Base-by-base conservation (phyloP, 2,797 vertebrate species). In the Cephalopachus bancanus region DNA sequence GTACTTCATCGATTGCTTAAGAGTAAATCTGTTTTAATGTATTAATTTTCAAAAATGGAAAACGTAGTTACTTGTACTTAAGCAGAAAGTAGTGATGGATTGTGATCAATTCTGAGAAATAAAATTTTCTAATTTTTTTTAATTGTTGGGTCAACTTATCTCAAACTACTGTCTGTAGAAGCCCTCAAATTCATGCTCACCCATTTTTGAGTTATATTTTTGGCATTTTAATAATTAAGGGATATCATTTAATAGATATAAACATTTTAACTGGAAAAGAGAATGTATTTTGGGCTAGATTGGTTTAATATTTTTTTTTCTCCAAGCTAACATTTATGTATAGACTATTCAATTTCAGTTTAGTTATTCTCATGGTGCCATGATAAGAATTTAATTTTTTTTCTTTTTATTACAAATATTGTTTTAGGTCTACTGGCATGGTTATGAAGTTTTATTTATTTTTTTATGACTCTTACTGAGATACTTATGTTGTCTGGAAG, bases 1-100 rank as follows among this genome's bases (percentile, higher is more conserved):
- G 9, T 19, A 90, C 11, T 72, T 55, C 69, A 72, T 78, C 84
- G 22, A 88, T 75, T 79, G 76, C 22, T 95, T 93, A 95, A 86
- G 62, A 62, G 79, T n/a, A 96, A 95, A 67, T 75, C 22, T 80
- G 19, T 75, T 95, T 92, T 65, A 5, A 86, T 87, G 91, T 83
- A 81, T 90, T 92, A 84, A 22, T 93, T 95, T 93, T 78, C 80
- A 91, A 93, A n/a, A 86, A 81, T 74, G 44, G 49, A 90, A 83
- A 85, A 92, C 93, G 5, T 59, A 94, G 3, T 55, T 92, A 3
- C n/a, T 91, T 79, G 33, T 17, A 15, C 3, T 76, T 78, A 74
- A 69, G 81, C 91, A 72, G 28, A 83, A 80, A 86, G 22, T 62
- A 55, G 20, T 72, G 78, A 79, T 79, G 16, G 84, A 20, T 71